These are phyloP conservation scores for Hirtodrosophila histrioides DNA, from an alignment of 2,888 invertebrate genomes.

Conservation along the genomic window DNA sequence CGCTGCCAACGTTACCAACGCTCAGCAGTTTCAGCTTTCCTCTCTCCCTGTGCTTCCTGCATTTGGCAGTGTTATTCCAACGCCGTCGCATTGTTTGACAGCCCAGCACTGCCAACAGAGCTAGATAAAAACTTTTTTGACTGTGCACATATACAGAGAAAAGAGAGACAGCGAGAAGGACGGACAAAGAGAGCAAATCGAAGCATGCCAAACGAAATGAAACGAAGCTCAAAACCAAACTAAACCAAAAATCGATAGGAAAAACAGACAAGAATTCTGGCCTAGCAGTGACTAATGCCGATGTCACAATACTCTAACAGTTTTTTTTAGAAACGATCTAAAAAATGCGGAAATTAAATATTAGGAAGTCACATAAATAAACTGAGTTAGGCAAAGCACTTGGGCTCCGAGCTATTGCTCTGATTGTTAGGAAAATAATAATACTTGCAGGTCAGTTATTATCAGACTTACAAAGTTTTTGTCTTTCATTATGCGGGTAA, in stretches of 20 bases:
- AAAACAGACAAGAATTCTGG: slow-evolving; percentile 49
- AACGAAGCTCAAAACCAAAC: slow-evolving; percentile 45
- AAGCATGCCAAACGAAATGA: slow-evolving; percentile 38
- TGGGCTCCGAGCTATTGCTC: too few relatives aligned
- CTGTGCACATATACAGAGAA: slow-evolving; percentile 17
- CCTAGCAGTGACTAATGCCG: slow-evolving; percentile 22
- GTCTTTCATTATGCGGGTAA: too few relatives aligned
- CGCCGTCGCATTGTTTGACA: slow-evolving; percentile 73
- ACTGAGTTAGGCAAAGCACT: too few relatives aligned
- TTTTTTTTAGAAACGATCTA: slow-evolving; percentile 28
- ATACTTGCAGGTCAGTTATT: too few relatives aligned
- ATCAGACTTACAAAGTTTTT: too few relatives aligned
- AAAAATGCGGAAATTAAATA: slow-evolving; percentile 4
- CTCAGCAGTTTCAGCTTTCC: slow-evolving; percentile 27
- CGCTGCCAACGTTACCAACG: slow-evolving; percentile 41
- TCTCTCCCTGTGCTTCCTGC: slow-evolving; percentile 26
- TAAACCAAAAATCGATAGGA: slow-evolving; percentile 71
- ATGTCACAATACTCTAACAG: slow-evolving; percentile 44
- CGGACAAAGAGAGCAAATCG: slow-evolving; percentile 26
- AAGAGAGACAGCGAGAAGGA: neutral
- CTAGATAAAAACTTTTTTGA: slow-evolving; percentile 61
- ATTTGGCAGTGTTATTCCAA: slow-evolving; percentile 71
- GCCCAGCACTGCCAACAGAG: slow-evolving; percentile 40
- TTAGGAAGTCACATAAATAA: too few relatives aligned
- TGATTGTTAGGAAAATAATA: too few relatives aligned